Base-by-base conservation (phyloP, 2,113 vertebrate genomes). In the Galemys pyrenaicus region DNA sequence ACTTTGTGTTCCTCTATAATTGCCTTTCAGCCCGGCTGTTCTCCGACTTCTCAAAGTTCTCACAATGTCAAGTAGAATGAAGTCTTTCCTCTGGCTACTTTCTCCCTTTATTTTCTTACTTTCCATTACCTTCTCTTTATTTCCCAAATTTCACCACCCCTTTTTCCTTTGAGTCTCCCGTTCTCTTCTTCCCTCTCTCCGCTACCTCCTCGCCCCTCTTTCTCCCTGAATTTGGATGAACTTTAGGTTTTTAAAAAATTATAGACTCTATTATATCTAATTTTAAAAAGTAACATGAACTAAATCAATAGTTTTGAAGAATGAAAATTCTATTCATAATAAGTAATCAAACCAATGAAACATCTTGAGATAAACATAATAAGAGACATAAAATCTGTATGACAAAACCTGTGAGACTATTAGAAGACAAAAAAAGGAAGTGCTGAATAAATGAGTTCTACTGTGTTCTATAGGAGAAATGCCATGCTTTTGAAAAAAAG, bases 141-240 rank as follows among this genome's bases (percentile, higher is more conserved):
- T 85, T 65, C 58, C 32, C 73, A 28, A 35, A 32, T 5, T 17
- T 39, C 41, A 20, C 30, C 46, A 32, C 71, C 24, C 5, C n/a
- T 95, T 62, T 32, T 49, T 26, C 51, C 35, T 64, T 73, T 54
- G 2, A 17, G 35, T 58, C 17, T 83, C 51, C 39, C 32, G 8
- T 39, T 87, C 32, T 82, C 15, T 60, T 26, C 51, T 22, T 32
- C 28, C 35, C 19, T 60, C 24, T 41, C 56, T 10, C 22, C 9
- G 58, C 24, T 73, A 24, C 26, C 4, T 93, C 39, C 39, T 67
- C 35, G 67, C 22, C 26, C 44, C 28, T 62, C 5, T n/a, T 60
- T 78, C 37, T 68, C 39, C 73, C n/a, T 85, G 39, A 91, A 51
- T 94, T 74, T 92, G 71, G 73, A 92, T 17, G 87, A 22, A 44